A percentile compares a stretch with the other conserved stretches of the same genome.
Evolutionary conservation across 2,888 invertebrate genomes (phyloP).

Genomic region (Aelia acuminata): DNA sequence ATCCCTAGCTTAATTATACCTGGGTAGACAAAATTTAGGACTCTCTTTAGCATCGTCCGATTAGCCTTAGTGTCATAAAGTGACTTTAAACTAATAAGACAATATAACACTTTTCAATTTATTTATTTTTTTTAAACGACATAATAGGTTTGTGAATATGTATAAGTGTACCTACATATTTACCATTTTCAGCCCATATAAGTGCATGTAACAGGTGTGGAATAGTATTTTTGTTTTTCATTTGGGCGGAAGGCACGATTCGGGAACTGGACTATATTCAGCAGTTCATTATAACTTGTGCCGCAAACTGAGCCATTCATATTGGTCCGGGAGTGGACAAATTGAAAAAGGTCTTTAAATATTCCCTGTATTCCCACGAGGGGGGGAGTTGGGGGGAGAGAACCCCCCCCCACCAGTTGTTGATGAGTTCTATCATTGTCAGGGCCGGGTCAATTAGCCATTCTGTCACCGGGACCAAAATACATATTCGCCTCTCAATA

Average conservation of each 20-base stretch:
- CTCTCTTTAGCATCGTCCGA: no score
- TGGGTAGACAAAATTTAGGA: no score
- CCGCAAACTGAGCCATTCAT: conserved; percentile 22
- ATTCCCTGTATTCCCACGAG: conserved; percentile 10
- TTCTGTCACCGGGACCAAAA: conserved; percentile 12
- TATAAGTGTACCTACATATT: no score
- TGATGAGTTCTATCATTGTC: conserved; percentile 56
- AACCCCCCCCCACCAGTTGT: no score
- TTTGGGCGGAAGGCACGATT: neutral
- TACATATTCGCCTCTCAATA: neutral
- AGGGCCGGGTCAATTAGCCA: conserved; percentile 39
- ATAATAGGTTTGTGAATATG: no score
- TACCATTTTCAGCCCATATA: no score
- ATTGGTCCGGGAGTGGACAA: conserved; percentile 18
- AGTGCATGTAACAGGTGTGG: neutral
- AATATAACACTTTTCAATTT: no score
- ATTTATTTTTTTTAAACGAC: no score
- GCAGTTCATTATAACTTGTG: conserved; percentile 51
- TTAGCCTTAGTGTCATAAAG: no score
- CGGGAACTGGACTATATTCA: neutral
- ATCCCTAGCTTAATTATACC: no score
- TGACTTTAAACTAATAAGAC: no score
- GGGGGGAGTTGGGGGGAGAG: neutral
- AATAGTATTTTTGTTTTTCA: neutral
- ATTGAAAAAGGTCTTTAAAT: conserved; percentile 55